These are phyloP conservation scores for Gambusia yucatana DNA, from an alignment of 2,797 vertebrate species.

Conservation along the genomic window DNA sequence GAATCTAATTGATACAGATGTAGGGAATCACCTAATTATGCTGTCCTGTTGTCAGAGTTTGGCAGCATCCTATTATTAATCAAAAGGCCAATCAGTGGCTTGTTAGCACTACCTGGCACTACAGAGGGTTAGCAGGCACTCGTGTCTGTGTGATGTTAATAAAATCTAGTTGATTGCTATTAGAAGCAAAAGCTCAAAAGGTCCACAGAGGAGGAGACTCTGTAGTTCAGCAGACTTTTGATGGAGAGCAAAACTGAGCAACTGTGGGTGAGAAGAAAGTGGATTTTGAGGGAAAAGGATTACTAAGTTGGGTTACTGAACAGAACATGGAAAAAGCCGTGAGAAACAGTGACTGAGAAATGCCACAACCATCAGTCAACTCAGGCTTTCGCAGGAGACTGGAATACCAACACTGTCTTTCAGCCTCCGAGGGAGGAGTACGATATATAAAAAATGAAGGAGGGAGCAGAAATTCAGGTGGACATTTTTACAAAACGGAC, in stretches of 20 bases:
- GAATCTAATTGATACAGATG: conserved; percentile 48
- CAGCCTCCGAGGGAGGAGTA: conserved; percentile 10
- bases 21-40: conserved; percentile 53
- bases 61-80: conserved; percentile 68
- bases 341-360: conserved; percentile 40
- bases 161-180: conserved; percentile 57
- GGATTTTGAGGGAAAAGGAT: conserved; percentile 45
- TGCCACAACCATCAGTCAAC: conserved; percentile 54
- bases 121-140: conserved; percentile 41
- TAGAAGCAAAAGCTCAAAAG: conserved; percentile 50
- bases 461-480: conserved; percentile 8
- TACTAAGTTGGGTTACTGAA: conserved; percentile 37
- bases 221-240: conserved; percentile 52
- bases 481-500: background rate
- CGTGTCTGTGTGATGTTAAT: conserved; percentile 46
- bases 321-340: conserved; percentile 28
- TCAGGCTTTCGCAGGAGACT: conserved; percentile 17
- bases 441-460: conserved; percentile 19
- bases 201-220: conserved; percentile 38
- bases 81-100: conserved; percentile 55
- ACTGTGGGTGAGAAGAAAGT: conserved; percentile 19
- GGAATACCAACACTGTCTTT: conserved; percentile 11
- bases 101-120: conserved; percentile 68
- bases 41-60: conserved; percentile 61
- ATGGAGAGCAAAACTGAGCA: conserved; percentile 41